phyloP scores from a whole-genome alignment of 2,797 vertebrate genomes.

The Bradypodion ventrale region DNA sequence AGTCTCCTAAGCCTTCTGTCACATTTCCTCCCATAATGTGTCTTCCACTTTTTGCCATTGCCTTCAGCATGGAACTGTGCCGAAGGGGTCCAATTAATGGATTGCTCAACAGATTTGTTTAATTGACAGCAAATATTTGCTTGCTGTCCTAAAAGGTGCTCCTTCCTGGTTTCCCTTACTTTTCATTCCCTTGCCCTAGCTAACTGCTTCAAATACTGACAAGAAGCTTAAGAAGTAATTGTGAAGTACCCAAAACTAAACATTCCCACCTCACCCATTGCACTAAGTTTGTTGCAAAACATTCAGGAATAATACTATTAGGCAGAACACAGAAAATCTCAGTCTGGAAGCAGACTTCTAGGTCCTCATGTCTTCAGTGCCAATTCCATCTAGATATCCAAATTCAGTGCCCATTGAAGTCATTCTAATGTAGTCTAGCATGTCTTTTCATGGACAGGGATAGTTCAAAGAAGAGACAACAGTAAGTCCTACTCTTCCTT shows the following conservation, averaged over 20 bases:
- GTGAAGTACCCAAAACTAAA: not conserved
- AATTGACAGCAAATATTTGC: slow-evolving; percentile 25
- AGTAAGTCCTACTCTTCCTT: not conserved
- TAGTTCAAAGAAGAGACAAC: not conserved
- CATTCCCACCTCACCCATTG: too few species aligned
- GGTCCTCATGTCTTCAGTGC: not conserved
- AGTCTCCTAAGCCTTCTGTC: slow-evolving; percentile 24
- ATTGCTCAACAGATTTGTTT: slow-evolving; percentile 34
- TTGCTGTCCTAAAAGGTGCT: slow-evolving; percentile 21
- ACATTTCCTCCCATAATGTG: not conserved
- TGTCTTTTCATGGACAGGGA: not conserved
- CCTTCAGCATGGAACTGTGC: slow-evolving; percentile 28
- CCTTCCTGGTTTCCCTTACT: not conserved
- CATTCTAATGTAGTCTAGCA: not conserved
- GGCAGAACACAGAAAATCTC: not conserved
- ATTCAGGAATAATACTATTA: not conserved
- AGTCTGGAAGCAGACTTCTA: not conserved
- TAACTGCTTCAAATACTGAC: not conserved
- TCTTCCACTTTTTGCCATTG: slow-evolving; percentile 20
- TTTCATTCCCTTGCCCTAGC: not conserved
- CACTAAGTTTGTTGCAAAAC: not conserved
- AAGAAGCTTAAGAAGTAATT: not conserved
- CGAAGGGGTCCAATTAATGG: not conserved
- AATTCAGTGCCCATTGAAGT: not conserved
- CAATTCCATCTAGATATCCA: not conserved